A percentile compares a stretch with the other conserved stretches of the same genome.
These are phyloP conservation scores for Xiphydria camelus DNA, from an alignment of 2,888 invertebrate species.

Conservation along the genomic window DNA sequence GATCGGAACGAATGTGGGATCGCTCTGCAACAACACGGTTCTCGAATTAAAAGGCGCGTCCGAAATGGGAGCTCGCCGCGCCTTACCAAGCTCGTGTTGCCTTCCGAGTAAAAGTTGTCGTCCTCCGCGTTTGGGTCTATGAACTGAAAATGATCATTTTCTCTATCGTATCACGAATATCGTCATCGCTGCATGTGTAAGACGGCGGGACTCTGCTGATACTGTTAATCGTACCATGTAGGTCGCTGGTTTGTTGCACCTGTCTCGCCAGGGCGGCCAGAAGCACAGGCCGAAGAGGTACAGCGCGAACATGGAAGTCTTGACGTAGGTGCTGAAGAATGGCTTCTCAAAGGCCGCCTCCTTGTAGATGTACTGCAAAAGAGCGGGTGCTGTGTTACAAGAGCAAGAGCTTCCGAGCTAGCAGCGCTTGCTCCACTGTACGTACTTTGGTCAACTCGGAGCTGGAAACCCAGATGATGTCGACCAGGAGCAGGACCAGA, in stretches of 20 bases:
- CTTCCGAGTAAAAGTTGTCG: slow-evolving; percentile 76
- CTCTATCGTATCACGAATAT: no score
- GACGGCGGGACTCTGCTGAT: no score
- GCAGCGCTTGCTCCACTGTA: background rate
- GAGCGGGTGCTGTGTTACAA: no score
- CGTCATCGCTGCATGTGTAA: no score
- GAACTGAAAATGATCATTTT: slow-evolving; percentile 64
- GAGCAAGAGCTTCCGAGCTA: background rate
- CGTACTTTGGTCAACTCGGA: slow-evolving; percentile 91
- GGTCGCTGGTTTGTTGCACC: slow-evolving; percentile 72
- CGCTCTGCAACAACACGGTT: slow-evolving; percentile 67
- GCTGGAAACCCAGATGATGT: slow-evolving; percentile 94
- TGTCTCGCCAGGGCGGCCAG: slow-evolving; percentile 88
- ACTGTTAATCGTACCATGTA: slow-evolving; percentile 81
- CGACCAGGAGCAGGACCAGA: slow-evolving; percentile 84
- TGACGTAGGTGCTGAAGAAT: slow-evolving; percentile 93
- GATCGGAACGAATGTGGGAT: slow-evolving; percentile 89
- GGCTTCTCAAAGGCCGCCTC: slow-evolving; percentile 89
- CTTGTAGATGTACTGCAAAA: slow-evolving; percentile 76
- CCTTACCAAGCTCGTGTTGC: slow-evolving; percentile 68
- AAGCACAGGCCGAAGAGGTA: slow-evolving; percentile 89
- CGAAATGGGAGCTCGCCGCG: background rate
- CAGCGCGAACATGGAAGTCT: slow-evolving; percentile 90
- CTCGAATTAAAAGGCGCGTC: background rate
- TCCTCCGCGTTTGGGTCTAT: slow-evolving; percentile 78